Conservation (phyloP, 2,888 invertebrate genomes). For the Acronicta psi region DNA sequence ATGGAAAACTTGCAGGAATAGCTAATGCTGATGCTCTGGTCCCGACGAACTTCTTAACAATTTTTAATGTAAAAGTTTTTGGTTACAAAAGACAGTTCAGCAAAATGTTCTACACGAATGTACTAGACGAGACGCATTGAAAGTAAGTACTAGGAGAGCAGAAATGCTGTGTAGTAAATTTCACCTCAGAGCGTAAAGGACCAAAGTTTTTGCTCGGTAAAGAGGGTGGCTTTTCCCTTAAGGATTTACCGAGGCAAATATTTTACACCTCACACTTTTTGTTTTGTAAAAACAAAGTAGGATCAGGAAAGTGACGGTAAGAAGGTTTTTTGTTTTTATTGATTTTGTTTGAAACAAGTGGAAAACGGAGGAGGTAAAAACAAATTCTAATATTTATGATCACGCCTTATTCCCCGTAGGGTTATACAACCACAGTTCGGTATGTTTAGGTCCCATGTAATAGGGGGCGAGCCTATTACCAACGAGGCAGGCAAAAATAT, state of each 20-base stretch:
- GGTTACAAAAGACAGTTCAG: conserved; percentile 7
- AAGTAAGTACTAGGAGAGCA: conserved; percentile 16
- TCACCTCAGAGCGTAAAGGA: neutral
- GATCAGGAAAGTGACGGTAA: neutral
- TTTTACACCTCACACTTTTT: neutral
- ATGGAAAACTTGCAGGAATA: conserved; percentile 29
- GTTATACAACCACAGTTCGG: too few species aligned
- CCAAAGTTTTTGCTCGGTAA: conserved; percentile 1
- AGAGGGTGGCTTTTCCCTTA: neutral
- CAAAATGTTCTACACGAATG: conserved; percentile 11
- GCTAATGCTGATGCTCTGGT: conserved; percentile 28
- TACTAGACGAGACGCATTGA: neutral
- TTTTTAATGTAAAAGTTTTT: conserved; percentile 40
- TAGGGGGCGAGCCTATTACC: too few species aligned
- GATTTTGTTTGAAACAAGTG: neutral
- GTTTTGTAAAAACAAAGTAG: neutral
- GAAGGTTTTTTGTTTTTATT: neutral
- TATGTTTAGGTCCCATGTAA: too few species aligned
- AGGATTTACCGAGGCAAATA: conserved; percentile 3
- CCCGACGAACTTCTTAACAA: conserved; percentile 12
- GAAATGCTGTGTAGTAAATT: neutral
- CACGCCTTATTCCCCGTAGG: too few species aligned
- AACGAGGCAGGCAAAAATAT: too few species aligned
- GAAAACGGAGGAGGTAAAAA: neutral
- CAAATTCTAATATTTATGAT: neutral